Conservation (phyloP, 2,113 vertebrate genomes). For the Aleadryas rufinucha region DNA sequence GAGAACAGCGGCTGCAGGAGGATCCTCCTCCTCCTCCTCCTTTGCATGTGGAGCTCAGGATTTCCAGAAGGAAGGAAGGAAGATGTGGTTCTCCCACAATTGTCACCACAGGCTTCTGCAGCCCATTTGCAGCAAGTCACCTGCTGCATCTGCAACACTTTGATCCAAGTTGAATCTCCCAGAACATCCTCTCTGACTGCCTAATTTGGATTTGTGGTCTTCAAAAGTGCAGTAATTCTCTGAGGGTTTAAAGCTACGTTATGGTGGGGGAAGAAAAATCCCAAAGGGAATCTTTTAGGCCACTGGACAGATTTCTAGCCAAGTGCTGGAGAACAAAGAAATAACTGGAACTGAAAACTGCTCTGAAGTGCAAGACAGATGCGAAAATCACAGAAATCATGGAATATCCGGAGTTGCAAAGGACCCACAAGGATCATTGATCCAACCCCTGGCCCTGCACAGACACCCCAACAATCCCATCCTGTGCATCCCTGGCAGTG, state of each 20-base stretch:
- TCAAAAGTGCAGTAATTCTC: neutral
- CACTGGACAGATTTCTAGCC: neutral
- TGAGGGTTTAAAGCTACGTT: neutral
- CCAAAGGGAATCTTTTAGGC: neutral
- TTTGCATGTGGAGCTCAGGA: neutral
- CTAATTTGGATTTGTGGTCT: neutral
- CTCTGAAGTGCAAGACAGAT: neutral
- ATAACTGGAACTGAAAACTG: neutral
- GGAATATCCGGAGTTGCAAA: neutral
- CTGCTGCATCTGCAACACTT: neutral
- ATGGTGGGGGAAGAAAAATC: neutral
- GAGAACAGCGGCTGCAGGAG: neutral
- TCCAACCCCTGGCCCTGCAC: neutral
- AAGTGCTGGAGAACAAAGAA: neutral
- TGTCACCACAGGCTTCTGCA: neutral
- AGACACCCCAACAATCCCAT: neutral
- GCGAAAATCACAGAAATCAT: neutral
- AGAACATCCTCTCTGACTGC: neutral
- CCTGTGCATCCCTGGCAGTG: accelerated
- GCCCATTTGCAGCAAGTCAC: neutral
- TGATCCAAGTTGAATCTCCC: neutral
- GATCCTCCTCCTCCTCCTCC: slow-evolving; percentile 9
- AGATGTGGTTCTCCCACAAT: neutral
- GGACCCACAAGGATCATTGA: neutral
- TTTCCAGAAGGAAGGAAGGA: neutral